phyloP scores from a whole-genome alignment of 2,888 invertebrate species.

The Hirtodrosophila histrioides region DNA sequence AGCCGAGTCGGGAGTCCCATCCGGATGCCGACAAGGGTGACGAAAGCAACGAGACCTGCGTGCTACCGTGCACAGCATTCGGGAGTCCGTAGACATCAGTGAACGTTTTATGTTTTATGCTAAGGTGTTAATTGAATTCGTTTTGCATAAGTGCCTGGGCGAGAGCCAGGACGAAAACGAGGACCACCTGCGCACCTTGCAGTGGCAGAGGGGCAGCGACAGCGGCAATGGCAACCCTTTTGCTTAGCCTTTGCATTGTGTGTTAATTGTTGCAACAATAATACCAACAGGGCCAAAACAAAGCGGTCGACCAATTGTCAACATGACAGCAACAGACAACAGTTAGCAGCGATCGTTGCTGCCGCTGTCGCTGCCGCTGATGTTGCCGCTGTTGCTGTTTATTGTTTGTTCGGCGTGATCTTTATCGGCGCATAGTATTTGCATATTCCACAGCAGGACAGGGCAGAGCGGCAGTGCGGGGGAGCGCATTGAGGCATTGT shows the following conservation, averaged over 20 bases:
- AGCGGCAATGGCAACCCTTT: conserved; percentile 30
- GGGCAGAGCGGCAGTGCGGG: neutral
- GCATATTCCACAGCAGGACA: conserved; percentile 60
- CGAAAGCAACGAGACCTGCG: conserved; percentile 67
- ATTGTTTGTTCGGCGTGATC: conserved; percentile 72
- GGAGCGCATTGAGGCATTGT: conserved; percentile 36
- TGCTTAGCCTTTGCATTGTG: conserved; percentile 66
- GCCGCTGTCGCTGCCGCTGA: conserved; percentile 41
- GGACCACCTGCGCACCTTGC: conserved; percentile 67
- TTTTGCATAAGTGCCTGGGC: conserved; percentile 82
- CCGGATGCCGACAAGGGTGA: conserved; percentile 50
- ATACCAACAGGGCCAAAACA: conserved; percentile 68
- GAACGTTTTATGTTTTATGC: conserved; percentile 60
- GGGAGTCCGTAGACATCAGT: conserved; percentile 18
- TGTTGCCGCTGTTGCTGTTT: conserved; percentile 60
- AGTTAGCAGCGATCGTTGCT: conserved; percentile 73
- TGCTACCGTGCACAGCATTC: conserved; percentile 55
- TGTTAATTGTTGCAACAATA: conserved; percentile 72
- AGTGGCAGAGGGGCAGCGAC: conserved; percentile 8
- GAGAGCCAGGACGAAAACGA: conserved; percentile 13
- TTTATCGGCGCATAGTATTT: conserved; percentile 72
- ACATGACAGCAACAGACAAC: conserved; percentile 82
- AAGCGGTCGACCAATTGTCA: conserved; percentile 79
- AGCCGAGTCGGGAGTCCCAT: neutral
- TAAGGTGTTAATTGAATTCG: conserved; percentile 84